Evolutionary conservation across 1,140 invertebrate genomes (phyloP).

Genomic region (Tetramorium simillimum): DNA sequence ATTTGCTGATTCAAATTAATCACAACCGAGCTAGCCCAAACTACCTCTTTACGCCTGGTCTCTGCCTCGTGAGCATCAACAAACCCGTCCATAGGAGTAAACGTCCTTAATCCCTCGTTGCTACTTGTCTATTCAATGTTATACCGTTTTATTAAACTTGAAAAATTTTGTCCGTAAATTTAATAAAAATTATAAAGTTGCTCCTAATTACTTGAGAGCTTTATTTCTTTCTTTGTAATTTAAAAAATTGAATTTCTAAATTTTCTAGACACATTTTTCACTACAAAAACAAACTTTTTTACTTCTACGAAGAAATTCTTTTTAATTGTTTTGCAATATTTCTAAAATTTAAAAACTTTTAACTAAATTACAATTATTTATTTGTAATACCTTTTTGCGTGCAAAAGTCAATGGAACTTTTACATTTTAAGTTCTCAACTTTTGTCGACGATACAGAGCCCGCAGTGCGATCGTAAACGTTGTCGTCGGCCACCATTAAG

Average conservation of each 20-base stretch:
- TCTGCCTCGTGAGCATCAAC: constrained; percentile 51
- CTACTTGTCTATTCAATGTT: neutral
- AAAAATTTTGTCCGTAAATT: neutral
- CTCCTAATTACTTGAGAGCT: too few relatives aligned
- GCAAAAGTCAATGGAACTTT: neutral
- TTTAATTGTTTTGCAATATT: neutral
- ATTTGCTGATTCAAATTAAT: constrained; percentile 86
- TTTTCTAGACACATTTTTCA: neutral
- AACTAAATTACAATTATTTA: neutral
- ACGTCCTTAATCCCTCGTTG: constrained; percentile 64
- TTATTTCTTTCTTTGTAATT: neutral
- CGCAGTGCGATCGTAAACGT: neutral
- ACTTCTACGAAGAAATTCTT: neutral
- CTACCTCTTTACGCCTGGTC: constrained; percentile 55
- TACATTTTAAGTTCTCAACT: constrained; percentile 2
- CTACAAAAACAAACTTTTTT: neutral
- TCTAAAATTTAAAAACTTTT: neutral
- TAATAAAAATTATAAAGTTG: neutral
- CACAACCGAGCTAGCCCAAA: constrained; percentile 79
- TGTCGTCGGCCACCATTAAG: constrained; percentile 46
- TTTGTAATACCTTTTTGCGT: neutral
- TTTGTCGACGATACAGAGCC: neutral
- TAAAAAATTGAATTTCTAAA: neutral
- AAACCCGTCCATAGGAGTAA: constrained; percentile 40
- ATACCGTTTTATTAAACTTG: neutral